phyloP scores from a whole-genome alignment of 2,888 invertebrate species.

The Drosophila histrio region DNA sequence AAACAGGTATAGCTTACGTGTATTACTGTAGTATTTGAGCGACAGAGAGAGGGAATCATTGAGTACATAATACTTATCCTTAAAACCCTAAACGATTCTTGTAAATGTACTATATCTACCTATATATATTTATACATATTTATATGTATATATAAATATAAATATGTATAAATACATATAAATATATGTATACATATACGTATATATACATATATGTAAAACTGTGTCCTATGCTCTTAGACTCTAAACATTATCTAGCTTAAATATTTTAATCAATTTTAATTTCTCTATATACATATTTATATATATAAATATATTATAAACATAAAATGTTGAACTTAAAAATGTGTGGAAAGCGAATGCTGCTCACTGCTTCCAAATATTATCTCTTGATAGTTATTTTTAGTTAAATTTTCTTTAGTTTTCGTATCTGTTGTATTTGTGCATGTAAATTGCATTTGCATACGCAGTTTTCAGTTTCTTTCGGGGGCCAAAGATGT shows the following conservation, averaged over 20 bases:
- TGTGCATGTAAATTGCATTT: conserved; percentile 67
- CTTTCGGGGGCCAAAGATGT: conserved; percentile 83
- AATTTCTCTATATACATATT: conserved; percentile 33
- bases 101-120: conserved; percentile 71
- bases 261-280: conserved; percentile 57
- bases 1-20: conserved; percentile 72
- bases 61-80: conserved; percentile 21
- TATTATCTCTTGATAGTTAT: conserved; percentile 31
- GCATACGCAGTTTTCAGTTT: conserved; percentile 71
- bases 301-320: conserved; percentile 13
- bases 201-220: conserved; percentile 47
- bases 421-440: conserved; percentile 23
- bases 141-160: conserved; percentile 32
- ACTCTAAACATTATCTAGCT: conserved; percentile 60
- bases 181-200: conserved; percentile 39
- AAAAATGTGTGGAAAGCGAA: conserved; percentile 14
- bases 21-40: conserved; percentile 49
- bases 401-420: neutral
- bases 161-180: conserved; percentile 50
- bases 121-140: conserved; percentile 41
- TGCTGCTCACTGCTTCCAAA: conserved; percentile 51
- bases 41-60: conserved; percentile 49
- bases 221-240: conserved; percentile 67
- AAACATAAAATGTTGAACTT: conserved; percentile 66
- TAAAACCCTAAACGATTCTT: conserved; percentile 36